These are phyloP conservation scores for Halcyon senegalensis DNA, from an alignment of 2,113 vertebrate genomes.

Conservation along the genomic window DNA sequence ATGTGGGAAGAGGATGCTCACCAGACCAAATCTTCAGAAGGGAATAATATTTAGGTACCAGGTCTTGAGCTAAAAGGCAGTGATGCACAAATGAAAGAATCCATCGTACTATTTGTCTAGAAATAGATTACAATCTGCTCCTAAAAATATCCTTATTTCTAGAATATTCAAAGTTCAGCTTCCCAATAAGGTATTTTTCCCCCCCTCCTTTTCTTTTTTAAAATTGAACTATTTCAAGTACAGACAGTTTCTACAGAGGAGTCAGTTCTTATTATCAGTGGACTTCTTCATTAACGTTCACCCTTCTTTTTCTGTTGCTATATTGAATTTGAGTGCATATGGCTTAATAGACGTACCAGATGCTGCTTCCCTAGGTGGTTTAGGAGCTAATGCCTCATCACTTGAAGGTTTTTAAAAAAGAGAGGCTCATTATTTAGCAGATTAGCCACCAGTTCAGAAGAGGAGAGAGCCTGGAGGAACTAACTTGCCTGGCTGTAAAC, in stretches of 20 bases:
- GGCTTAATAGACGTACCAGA: constrained; percentile 42
- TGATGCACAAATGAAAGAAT: background rate
- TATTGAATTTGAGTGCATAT: constrained; percentile 49
- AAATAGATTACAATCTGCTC: background rate
- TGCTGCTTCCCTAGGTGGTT: constrained; percentile 43
- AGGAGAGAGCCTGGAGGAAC: background rate
- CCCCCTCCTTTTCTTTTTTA: background rate
- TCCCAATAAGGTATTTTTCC: background rate
- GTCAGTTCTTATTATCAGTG: constrained; percentile 2
- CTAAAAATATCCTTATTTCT: background rate
- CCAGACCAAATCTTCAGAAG: background rate
- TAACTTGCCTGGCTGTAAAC: background rate
- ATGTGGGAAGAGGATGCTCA: background rate
- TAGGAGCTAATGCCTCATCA: constrained; percentile 50
- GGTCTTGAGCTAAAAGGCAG: background rate
- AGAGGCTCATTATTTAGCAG: background rate
- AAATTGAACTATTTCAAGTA: background rate
- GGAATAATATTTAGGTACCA: background rate
- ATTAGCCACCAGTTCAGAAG: constrained; percentile 8
- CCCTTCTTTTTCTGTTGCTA: constrained; percentile 26
- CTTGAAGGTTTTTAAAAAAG: background rate
- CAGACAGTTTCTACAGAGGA: background rate
- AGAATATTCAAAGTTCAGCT: background rate
- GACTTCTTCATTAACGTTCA: constrained; percentile 47
- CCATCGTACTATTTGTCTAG: background rate